Evolutionary conservation across 30 jellyfish, hydroid and myxozoan genomes (phyloP).

Genomic region (Aurelia aurita complex sp. Pacific): DNA sequence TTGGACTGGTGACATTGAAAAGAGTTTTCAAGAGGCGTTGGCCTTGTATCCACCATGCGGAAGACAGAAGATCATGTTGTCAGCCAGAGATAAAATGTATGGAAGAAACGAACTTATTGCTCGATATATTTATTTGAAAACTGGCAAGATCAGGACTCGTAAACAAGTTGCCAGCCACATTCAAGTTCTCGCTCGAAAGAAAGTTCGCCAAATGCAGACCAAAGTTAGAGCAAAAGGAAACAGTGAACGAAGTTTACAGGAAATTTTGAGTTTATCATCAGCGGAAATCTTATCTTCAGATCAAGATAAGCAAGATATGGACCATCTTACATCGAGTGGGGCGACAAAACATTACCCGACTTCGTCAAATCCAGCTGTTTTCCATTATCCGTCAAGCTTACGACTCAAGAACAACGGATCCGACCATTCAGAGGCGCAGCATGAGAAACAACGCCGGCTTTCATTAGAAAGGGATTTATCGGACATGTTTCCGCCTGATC

Average conservation of each 20-base stretch:
- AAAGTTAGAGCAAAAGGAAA: constrained; percentile 51
- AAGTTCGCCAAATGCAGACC: constrained; percentile 80
- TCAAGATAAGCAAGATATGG: constrained; percentile 27
- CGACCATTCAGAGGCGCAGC: background rate
- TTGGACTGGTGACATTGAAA: constrained; percentile 97
- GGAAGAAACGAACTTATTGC: constrained; percentile 98
- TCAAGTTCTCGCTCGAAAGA: constrained; percentile 96
- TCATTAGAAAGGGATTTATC: constrained; percentile 53
- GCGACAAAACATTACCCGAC: constrained; percentile 12
- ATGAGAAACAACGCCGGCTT: constrained; percentile 38
- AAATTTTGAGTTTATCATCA: constrained; percentile 61
- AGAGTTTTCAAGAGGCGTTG: constrained; percentile 96
- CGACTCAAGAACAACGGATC: constrained; percentile 33
- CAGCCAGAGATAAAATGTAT: constrained; percentile 98
- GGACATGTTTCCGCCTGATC: constrained; percentile 51
- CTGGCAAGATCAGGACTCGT: constrained; percentile 96
- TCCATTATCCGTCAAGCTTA: constrained; percentile 56
- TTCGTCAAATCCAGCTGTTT: constrained; percentile 34
- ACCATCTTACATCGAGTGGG: background rate
- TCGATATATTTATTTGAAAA: constrained; percentile 80
- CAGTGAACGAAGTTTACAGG: constrained; percentile 45
- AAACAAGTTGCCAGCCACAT: constrained; percentile 99
- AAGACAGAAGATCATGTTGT: constrained; percentile 96
- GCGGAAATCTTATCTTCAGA: constrained; percentile 74
- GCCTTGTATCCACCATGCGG: constrained; percentile 99